Evolutionary conservation across 1,140 invertebrate genomes (phyloP), one percentile per base, ranked within the genome.

Genomic region (Metopolophium dirhodum): DNA sequence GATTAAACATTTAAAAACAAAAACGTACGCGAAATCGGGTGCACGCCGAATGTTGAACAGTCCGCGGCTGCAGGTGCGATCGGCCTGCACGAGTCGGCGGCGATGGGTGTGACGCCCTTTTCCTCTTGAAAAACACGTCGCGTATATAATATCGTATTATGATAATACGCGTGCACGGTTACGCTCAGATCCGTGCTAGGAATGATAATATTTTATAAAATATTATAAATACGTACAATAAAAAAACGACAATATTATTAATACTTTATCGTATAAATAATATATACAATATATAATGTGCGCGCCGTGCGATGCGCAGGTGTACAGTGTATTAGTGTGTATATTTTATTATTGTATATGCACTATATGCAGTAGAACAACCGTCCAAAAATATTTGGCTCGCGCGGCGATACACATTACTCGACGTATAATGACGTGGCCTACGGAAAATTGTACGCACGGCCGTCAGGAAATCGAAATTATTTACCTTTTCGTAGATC

Each of bases 181-280:
- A 47, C 35, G 30, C 26, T 87, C 23, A 7, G 30, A 89, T 57
- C 49, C 49, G 51, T 89, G 87, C 14, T 30, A 41, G 22, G 87
- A 89, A 89, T 89, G 57, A 89, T 57, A 89, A 49, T 88, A 54
- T 23, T 45, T 23, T 85, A 23, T 26, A 85, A n/a, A 68, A 68
- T 41, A 41, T 68, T 68, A 68, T n/a, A 68, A 68, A n/a, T 1
- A 30, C 30, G 14, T 61, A 30, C 14, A 61, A 61, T 68, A 68
- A 68, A 11, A 68, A 61, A 30, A 61, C n/a, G n/a, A 30, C 30
- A 30, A 30, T 61, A 14, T 2, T 61, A 61, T 30, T 68, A 68
- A 68, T 68, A n/a, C 14, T n/a, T n/a, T 68, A 68, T 68, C 4
- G 30, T 68, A n/a, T n/a, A n/a, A 11, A 61, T 0, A 3, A n/a